These are phyloP conservation scores for Alaudala cheleensis DNA, from an alignment of 2,113 vertebrate genomes.

Conservation along the genomic window DNA sequence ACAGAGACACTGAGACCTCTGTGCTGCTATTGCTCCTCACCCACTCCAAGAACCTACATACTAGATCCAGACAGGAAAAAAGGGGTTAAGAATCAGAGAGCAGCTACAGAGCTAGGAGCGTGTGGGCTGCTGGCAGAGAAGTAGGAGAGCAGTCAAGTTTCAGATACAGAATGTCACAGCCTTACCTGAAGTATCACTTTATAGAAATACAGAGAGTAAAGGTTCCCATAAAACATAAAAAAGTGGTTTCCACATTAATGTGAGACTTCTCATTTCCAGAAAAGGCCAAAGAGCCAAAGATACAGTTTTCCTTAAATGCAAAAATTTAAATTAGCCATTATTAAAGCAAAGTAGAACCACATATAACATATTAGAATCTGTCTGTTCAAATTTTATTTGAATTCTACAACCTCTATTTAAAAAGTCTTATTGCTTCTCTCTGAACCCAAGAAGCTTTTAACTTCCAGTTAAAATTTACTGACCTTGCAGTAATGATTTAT, in stretches of 20 bases:
- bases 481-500: neutral
- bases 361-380: neutral
- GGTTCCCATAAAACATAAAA: neutral
- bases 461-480: neutral
- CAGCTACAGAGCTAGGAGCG: neutral
- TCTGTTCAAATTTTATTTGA: neutral
- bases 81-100: neutral
- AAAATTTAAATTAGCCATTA: neutral
- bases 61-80: neutral
- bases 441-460: neutral
- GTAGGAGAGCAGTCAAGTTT: neutral
- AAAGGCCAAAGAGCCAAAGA: neutral
- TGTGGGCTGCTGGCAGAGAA: neutral
- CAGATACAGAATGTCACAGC: neutral
- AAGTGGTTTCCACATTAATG: neutral
- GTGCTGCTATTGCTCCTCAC: neutral
- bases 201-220: neutral
- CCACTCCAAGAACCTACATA: rapidly evolving
- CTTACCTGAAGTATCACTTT: neutral
- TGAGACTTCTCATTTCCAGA: neutral
- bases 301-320: neutral
- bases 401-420: neutral
- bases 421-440: neutral
- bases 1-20: rapidly evolving
- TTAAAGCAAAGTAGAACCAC: neutral